These are phyloP conservation scores for Cataglyphis albicans DNA, from an alignment of 2,888 invertebrate genomes.

Conservation along the genomic window DNA sequence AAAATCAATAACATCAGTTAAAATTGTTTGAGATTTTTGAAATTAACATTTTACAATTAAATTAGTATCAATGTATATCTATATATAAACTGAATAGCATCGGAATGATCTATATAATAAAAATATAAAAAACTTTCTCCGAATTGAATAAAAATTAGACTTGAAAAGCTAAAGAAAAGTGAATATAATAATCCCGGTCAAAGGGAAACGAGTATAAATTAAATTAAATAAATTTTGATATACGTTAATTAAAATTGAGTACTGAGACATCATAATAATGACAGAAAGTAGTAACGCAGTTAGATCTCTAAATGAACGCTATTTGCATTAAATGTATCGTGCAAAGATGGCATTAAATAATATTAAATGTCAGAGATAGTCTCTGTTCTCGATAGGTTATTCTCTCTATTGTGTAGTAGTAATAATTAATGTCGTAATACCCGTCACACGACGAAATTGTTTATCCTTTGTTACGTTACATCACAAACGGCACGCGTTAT, in stretches of 20 bases:
- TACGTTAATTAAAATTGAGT: neutral
- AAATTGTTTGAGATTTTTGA: neutral
- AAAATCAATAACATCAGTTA: neutral
- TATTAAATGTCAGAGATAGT: slow-evolving; percentile 47
- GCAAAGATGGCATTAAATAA: slow-evolving; percentile 34
- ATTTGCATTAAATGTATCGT: slow-evolving; percentile 30
- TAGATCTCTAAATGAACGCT: slow-evolving; percentile 28
- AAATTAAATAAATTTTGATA: neutral
- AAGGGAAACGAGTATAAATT: neutral
- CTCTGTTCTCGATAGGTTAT: neutral
- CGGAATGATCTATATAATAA: neutral
- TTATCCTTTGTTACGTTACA: slow-evolving; percentile 36
- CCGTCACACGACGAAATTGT: slow-evolving; percentile 20
- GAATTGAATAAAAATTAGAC: neutral
- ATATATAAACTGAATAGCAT: no score
- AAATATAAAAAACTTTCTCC: neutral
- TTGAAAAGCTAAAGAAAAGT: neutral
- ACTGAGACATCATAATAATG: neutral
- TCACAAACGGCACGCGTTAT: slow-evolving; percentile 36
- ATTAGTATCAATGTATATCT: neutral
- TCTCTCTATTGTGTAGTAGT: slow-evolving; percentile 19
- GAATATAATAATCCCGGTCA: neutral
- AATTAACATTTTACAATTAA: neutral
- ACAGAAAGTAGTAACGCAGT: slow-evolving; percentile 14
- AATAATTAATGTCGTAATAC: slow-evolving; percentile 53